These are phyloP conservation scores for Spongia lamella DNA, from an alignment of 37 sponge, comb jelly and placozoan genomes.

Conservation along the genomic window DNA sequence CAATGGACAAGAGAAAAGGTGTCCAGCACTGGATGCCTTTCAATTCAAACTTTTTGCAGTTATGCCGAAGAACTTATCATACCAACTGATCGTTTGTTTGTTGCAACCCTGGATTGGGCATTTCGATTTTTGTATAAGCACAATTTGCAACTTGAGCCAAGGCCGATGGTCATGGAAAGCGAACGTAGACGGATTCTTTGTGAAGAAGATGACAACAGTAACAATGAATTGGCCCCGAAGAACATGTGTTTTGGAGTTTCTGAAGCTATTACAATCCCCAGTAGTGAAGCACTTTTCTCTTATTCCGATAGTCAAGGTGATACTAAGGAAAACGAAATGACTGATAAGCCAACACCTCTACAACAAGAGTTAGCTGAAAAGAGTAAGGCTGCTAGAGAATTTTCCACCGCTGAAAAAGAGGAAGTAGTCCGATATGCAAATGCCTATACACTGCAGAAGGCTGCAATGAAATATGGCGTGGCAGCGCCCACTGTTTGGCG, in stretches of 20 bases:
- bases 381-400: conserved; percentile 76
- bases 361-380: too few species aligned
- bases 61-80: conserved; percentile 43
- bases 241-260: too few species aligned
- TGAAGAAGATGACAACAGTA: too few species aligned
- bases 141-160: conserved; percentile 65
- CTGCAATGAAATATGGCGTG: conserved; percentile 74
- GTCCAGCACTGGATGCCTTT: conserved; percentile 29
- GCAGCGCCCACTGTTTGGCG: conserved; percentile 88
- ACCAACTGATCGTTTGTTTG: conserved; percentile 35
- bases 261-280: neutral
- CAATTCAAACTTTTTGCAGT: conserved; percentile 39
- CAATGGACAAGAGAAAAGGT: conserved; percentile 58
- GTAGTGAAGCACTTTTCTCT: neutral
- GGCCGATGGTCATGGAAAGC: conserved; percentile 27
- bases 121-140: conserved; percentile 64
- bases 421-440: conserved; percentile 83
- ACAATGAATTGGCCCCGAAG: too few species aligned
- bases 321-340: neutral
- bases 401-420: conserved; percentile 71
- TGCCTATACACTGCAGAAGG: conserved; percentile 79
- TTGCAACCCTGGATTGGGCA: conserved; percentile 72
- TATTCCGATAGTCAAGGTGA: neutral
- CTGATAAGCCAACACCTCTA: too few species aligned
- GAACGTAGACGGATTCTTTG: too few species aligned